Evolutionary conservation across 2,113 vertebrate species (phyloP).

Genomic region (Athene noctua): DNA sequence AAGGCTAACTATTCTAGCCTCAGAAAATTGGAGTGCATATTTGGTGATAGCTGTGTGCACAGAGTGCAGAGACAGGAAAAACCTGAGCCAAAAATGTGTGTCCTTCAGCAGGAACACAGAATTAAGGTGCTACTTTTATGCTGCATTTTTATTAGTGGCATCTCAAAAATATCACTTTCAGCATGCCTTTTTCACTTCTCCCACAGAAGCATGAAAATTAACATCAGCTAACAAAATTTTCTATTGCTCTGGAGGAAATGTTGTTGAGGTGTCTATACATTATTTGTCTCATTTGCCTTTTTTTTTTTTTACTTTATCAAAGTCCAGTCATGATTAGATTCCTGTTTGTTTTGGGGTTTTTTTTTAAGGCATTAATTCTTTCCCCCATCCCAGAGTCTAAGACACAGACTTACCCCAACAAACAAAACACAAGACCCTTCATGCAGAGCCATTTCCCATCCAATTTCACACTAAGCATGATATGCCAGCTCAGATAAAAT

Average conservation of each 20-base stretch:
- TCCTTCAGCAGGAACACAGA: background rate
- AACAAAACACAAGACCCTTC: background rate
- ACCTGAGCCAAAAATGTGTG: background rate
- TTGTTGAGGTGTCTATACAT: background rate
- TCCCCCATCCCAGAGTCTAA: background rate
- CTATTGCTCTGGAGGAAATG: constrained; percentile 44
- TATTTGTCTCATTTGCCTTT: background rate
- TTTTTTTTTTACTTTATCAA: background rate
- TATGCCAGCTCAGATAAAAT: background rate
- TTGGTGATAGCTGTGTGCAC: background rate
- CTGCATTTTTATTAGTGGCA: constrained; percentile 56
- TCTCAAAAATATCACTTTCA: constrained; percentile 62
- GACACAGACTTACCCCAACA: background rate
- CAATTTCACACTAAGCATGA: background rate
- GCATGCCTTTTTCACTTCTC: constrained; percentile 61
- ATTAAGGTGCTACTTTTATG: constrained; percentile 49
- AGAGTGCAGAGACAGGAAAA: background rate
- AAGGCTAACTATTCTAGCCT: background rate
- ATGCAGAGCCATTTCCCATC: background rate
- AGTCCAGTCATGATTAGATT: background rate
- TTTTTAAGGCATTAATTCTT: background rate
- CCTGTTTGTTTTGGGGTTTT: background rate
- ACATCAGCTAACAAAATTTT: constrained; percentile 44
- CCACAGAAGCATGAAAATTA: constrained; percentile 58
- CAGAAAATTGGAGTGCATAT: background rate